phyloP scores from a whole-genome alignment of 2,113 vertebrate species.

The Mixornis gularis region DNA sequence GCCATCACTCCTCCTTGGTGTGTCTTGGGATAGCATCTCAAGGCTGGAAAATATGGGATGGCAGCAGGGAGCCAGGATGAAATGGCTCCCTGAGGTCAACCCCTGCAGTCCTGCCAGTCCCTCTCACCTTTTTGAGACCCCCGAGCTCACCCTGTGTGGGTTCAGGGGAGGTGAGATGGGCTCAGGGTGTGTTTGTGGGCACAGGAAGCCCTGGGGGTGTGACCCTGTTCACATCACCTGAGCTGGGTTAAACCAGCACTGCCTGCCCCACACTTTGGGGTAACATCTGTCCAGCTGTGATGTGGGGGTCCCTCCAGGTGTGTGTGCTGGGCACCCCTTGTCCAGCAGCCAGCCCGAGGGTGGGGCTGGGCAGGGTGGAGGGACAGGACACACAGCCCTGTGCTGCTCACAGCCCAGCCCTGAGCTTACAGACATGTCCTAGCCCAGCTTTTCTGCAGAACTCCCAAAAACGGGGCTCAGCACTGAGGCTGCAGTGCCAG shows the following conservation, averaged over 20 bases:
- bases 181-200: background rate
- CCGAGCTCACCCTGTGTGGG: rapidly evolving
- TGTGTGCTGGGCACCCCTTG: background rate
- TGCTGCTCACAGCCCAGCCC: background rate
- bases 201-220: rapidly evolving
- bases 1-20: background rate
- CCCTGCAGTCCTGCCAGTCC: background rate
- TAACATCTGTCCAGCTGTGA: background rate
- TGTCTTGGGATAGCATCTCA: background rate
- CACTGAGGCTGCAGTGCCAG: background rate
- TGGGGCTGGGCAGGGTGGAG: background rate
- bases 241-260: background rate
- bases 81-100: background rate
- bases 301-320: background rate
- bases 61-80: background rate
- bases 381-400: background rate
- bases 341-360: background rate
- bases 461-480: rapidly evolving
- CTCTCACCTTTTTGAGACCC: background rate
- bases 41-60: rapidly evolving
- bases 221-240: background rate
- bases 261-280: background rate
- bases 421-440: rapidly evolving
- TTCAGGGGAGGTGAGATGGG: background rate
- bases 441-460: background rate